Evolutionary conservation across 2,797 vertebrate genomes (phyloP), one percentile per base, ranked within the genome.

Genomic region (Trichosurus vulpecula): DNA sequence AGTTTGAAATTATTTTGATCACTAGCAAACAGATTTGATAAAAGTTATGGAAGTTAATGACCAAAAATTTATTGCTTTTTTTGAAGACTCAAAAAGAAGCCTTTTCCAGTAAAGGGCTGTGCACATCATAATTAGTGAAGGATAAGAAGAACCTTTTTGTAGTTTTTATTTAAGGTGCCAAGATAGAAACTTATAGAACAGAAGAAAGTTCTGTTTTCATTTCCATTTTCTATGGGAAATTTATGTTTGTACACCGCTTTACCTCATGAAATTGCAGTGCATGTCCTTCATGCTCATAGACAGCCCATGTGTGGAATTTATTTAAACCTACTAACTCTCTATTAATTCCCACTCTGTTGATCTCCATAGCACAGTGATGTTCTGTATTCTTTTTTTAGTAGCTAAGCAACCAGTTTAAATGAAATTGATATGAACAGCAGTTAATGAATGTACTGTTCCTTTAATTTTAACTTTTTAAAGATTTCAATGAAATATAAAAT

Each of bases 181-280:
- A 58, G 55, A 91, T 93, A 90, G 16, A 89, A 91, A 89, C 66
- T 19, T 90, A 4, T 5, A 53, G 19, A 52, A 22, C 87, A 90
- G 57, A 27, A 92, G 25, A 61, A 58, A 61, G 4, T 90, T 90
- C 2, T 87, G 94, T 8, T 90, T 92, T 74, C 30, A 91, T 90
- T 0, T 94, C 93, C 14, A 58, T 11, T 92, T 87, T 87, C 74
- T 51, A 87, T 92, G 13, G 35, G 54, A 61, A 90, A 55, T 54
- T 53, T 81, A 87, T 81, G 81, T 92, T 29, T 94, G 87, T 22
- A 11, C 41, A 92, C 31, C 92, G 52, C n/a, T 92, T 94, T 58
- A 1, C 22, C 89, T 91, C 53, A 14, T 54, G 92, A 2, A 61
- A 27, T 27, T 93, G 90, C 94, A 92, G 14, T 41, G 14, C 27